These are phyloP conservation scores for Carassius auratus DNA, from an alignment of 2,113 vertebrate genomes.

Conservation along the genomic window DNA sequence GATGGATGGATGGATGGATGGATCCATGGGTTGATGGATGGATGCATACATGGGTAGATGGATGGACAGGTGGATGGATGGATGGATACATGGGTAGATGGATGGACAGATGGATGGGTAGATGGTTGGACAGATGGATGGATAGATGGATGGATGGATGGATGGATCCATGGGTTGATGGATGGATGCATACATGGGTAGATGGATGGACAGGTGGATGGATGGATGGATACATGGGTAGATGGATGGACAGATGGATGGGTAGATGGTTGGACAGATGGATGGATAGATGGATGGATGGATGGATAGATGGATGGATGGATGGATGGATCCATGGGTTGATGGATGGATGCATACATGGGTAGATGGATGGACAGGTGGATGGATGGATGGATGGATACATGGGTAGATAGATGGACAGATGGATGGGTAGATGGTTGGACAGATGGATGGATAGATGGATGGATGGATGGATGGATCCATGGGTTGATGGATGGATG, in stretches of 20 bases:
- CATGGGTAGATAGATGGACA: too few species aligned
- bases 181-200: not conserved
- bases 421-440: not conserved
- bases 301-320: too few species aligned
- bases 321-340: too few species aligned
- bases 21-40: not conserved
- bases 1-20: not conserved
- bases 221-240: not conserved
- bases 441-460: not conserved
- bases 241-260: not conserved
- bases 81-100: too few species aligned
- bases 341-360: accelerated
- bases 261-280: not conserved
- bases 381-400: not conserved
- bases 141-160: not conserved
- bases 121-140: too few species aligned
- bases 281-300: too few species aligned
- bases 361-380: not conserved
- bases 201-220: not conserved
- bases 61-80: not conserved
- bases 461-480: not conserved
- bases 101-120: not conserved
- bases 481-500: too few species aligned
- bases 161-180: not conserved
- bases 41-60: not conserved